phyloP scores from a whole-genome alignment of 2,113 vertebrate genomes.

The Cichladusa arquata region DNA sequence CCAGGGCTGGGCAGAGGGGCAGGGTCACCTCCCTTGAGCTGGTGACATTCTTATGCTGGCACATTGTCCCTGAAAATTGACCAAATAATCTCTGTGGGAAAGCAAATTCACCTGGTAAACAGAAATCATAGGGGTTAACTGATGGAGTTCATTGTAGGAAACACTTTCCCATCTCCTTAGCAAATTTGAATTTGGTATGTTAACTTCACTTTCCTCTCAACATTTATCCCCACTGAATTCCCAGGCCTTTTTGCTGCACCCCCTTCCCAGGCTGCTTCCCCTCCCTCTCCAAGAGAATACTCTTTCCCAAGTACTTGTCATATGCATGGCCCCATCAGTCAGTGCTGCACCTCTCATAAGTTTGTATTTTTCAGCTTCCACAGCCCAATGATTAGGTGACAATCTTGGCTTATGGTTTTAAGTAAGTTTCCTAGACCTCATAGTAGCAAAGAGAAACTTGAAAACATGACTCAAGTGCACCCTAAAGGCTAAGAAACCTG shows the following conservation, averaged over 20 bases:
- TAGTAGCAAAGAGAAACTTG: constrained; percentile 49
- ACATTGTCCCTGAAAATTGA: neutral
- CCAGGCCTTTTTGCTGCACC: neutral
- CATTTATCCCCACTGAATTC: neutral
- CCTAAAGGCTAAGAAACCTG: constrained; percentile 48
- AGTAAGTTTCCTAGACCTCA: constrained; percentile 50
- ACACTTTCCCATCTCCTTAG: neutral
- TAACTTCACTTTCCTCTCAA: neutral
- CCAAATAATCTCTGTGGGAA: neutral
- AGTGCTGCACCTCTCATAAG: neutral
- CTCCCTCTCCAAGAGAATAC: neutral
- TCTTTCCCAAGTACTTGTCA: neutral
- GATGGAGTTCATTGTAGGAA: neutral
- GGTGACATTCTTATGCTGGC: neutral
- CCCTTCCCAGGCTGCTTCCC: neutral
- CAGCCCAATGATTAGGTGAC: constrained; percentile 58
- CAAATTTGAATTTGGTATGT: neutral
- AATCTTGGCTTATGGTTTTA: constrained; percentile 48
- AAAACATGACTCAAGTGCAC: constrained; percentile 49
- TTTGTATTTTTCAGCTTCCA: constrained; percentile 51
- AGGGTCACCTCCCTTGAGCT: neutral
- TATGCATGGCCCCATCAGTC: constrained; percentile 2
- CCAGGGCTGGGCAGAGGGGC: neutral
- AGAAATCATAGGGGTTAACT: neutral
- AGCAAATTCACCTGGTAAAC: neutral